Base-by-base conservation (phyloP, 2,888 invertebrate genomes). In the Uloborus plumipes region DNA sequence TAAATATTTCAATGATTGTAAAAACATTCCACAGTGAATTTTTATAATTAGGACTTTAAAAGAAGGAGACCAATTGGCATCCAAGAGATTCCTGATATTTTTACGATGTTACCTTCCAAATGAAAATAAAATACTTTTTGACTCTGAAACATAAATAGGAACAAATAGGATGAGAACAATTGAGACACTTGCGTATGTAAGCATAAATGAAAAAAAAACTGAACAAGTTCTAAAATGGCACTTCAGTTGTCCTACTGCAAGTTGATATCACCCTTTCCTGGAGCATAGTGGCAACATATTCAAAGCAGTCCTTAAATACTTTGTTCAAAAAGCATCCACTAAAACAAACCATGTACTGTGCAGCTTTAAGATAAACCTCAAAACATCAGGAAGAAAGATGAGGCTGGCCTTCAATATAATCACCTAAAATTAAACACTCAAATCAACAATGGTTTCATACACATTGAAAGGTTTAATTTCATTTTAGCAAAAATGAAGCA, bases 291-390 rank as follows among this genome's bases (percentile, higher is more conserved):
- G 66, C 66, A 55, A 50, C 31, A 78, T 59, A 66, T 53, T 78
- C 55, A 39, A 47, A 69, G 51, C 51, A 64, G 55, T 67, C 58
- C 59, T 77, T 65, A 65, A 26, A 65, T 67, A 64, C 64, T 64
- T 64, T 64, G 61, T 76, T 65, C 72, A 78, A 65, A 72, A 72
- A 78, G 78, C 72, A 20, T 66, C 58, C 64, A 78, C 78, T 72
- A 78, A 73, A 76, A 78, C 78, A 78, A 72, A 78, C 71, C 78
- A 78, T 66, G 31, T 67, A 66, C 72, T 78, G 78, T 72, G 72
- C 78, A 72, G 71, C 31, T 71, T 71, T 58, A 70, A 26, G 70
- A 66, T 58, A 78, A 71, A 66, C 66, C 58, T 71, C 66, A 31
- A 65, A 78, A 78, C 65, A 78, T 78, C 64, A 71, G 66, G 61